These are phyloP conservation scores for Phyllotreta cruciferae DNA, from an alignment of 2,888 invertebrate genomes.

Conservation along the genomic window DNA sequence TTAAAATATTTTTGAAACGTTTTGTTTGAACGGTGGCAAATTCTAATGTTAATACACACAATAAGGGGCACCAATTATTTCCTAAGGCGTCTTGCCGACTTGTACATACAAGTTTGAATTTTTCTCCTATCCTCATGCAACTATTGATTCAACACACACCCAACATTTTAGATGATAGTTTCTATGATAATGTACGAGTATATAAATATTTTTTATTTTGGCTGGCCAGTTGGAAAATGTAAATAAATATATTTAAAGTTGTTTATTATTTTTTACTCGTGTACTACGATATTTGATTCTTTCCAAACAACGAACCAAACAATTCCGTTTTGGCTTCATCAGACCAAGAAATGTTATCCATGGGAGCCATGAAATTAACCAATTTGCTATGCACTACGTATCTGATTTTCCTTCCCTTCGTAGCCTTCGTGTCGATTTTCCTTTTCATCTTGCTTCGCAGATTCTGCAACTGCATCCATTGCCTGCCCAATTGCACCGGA, in stretches of 20 bases:
- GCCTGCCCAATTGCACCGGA: conserved; percentile 84
- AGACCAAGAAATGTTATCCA: conserved; percentile 72
- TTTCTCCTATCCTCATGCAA: too few relatives aligned
- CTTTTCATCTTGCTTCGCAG: conserved; percentile 90
- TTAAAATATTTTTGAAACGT: too few relatives aligned
- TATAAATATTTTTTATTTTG: conserved; percentile 13
- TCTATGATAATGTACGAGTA: neutral
- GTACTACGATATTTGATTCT: conserved; percentile 45
- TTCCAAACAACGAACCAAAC: conserved; percentile 83
- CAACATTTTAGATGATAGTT: neutral
- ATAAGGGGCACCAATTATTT: too few relatives aligned
- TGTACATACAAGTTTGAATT: too few relatives aligned
- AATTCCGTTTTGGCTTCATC: conserved; percentile 83
- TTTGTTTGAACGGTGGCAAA: too few relatives aligned
- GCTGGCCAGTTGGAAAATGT: conserved; percentile 22
- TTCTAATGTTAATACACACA: too few relatives aligned
- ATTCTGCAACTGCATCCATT: conserved; percentile 92
- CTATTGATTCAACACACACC: neutral
- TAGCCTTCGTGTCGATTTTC: conserved; percentile 91
- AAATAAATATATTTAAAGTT: conserved; percentile 28
- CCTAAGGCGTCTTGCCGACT: too few relatives aligned
- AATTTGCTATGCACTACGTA: conserved; percentile 86
- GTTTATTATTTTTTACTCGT: conserved; percentile 1
- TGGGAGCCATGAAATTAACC: conserved; percentile 90
- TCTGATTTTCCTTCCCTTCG: conserved; percentile 91